Percentiles rank a stretch among this genome's conserved stretches.
Evolutionary conservation across 2,113 vertebrate genomes (phyloP).

Genomic region (Haemorhous mexicanus): DNA sequence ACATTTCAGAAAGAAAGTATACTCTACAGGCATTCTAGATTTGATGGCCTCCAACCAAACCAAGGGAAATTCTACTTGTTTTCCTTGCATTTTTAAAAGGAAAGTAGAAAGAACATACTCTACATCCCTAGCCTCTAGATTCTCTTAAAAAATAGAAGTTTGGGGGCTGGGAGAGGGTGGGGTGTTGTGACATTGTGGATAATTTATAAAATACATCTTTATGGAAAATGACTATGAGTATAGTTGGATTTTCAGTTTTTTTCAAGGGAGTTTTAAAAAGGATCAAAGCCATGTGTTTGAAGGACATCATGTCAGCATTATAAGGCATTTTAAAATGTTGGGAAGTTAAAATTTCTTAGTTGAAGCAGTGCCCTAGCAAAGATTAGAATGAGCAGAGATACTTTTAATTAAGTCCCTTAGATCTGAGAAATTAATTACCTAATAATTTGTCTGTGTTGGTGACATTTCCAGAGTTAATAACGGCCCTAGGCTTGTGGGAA

Average conservation of each 20-base stretch:
- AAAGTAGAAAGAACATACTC: background rate
- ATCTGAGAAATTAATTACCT: background rate
- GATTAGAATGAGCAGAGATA: background rate
- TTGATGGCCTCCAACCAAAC: background rate
- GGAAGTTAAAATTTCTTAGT: background rate
- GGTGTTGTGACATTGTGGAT: background rate
- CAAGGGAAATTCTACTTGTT: background rate
- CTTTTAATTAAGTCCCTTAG: background rate
- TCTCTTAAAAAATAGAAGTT: background rate
- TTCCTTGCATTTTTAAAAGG: background rate
- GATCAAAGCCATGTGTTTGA: background rate
- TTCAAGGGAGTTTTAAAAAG: background rate
- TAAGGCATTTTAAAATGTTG: background rate
- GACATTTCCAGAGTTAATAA: background rate
- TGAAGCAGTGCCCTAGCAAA: background rate
- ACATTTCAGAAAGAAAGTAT: background rate
- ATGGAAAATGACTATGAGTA: background rate
- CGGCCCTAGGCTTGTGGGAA: background rate
- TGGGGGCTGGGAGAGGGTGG: accelerated
- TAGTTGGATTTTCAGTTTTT: background rate
- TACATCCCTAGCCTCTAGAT: background rate
- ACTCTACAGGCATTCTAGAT: background rate
- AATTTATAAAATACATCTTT: background rate
- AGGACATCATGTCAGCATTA: background rate
- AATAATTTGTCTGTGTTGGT: background rate